Evolutionary conservation across 2,797 vertebrate genomes (phyloP), one percentile per base, ranked within the genome.

Genomic region (Gadopsis marmoratus): DNA sequence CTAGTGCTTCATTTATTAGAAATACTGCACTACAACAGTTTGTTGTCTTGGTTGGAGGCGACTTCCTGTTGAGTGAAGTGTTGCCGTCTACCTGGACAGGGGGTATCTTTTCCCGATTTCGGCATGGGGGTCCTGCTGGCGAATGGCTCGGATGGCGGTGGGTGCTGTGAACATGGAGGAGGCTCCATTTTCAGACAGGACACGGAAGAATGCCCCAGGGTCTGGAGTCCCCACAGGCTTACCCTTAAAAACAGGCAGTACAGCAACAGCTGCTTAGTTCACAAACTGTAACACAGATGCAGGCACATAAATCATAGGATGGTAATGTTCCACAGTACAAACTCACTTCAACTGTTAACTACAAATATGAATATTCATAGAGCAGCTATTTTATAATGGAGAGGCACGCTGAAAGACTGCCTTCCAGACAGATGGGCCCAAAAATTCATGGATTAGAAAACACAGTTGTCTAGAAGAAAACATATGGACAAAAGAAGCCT

Each of bases 151-250:
- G 90, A 99, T 95, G 83, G 97, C 98, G 35, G 97, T 99, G 47
- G 98, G 98, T 0, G 98, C 97, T 13, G 96, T 98, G 91, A 99
- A 99, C 96, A 96, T 91, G 81, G 96, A 96, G 61, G 95, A 91
- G 11, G 94, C 96, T 59, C 96, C 95, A 71, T 99, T 95, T 89
- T 99, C 98, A 0, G 97, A 96, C 54, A 99, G 90, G 70, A 99
- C 97, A 4, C 97, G 97, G 94, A 99, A 99, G 94, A 96, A 98
- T 0, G 97, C 96, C 2, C 97, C 96, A 0, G 97, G 95, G 90
- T 99, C 97, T 41, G 98, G 98, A 10, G 97, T 99, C 81, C 98
- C 98, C 68, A 99, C 97, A 11, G 98, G 98, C 90, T 99, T 99
- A 43, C 98, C 98, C 98, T 99, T 6, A 61, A 82, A 62, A 82